Percentiles rank a stretch among this genome's conserved stretches.
Evolutionary conservation across 1,140 invertebrate genomes (phyloP).

Genomic region (Samia ricini): DNA sequence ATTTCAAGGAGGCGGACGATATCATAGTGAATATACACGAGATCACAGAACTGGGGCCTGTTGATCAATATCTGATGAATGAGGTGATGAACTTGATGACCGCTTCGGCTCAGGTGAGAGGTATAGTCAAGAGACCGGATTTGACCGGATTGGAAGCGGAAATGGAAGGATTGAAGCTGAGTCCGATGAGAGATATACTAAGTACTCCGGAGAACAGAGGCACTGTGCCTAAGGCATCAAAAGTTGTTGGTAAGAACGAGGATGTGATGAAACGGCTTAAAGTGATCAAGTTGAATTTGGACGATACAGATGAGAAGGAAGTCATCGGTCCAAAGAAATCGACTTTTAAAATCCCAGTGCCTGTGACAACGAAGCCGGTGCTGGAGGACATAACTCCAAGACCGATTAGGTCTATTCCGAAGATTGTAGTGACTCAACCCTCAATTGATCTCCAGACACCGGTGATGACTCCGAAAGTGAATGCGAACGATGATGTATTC

Average conservation of each 20-base stretch:
- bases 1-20: slow-evolving; percentile 38
- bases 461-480: slow-evolving; percentile 19
- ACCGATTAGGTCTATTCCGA: background rate
- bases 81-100: slow-evolving; percentile 57
- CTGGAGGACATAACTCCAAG: slow-evolving; percentile 36
- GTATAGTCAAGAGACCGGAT: slow-evolving; percentile 14
- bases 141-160: slow-evolving; percentile 36
- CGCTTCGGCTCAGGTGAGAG: slow-evolving; percentile 35
- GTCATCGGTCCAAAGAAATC: slow-evolving; percentile 17
- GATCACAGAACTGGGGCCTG: slow-evolving; percentile 27
- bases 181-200: slow-evolving; percentile 21
- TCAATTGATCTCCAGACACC: background rate
- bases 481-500: slow-evolving; percentile 31
- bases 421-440: slow-evolving; percentile 2
- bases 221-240: background rate
- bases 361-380: slow-evolving; percentile 35
- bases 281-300: slow-evolving; percentile 49
- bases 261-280: slow-evolving; percentile 48
- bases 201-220: slow-evolving; percentile 39
- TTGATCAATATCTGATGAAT: slow-evolving; percentile 36
- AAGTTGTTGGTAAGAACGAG: slow-evolving; percentile 41
- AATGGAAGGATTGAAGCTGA: slow-evolving; percentile 42
- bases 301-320: slow-evolving; percentile 35
- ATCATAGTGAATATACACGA: slow-evolving; percentile 45
- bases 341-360: slow-evolving; percentile 55